Percentiles rank a stretch among this genome's conserved stretches.
Conservation (phyloP, 2,888 invertebrate genomes). For the Leptogaster cylindrica region DNA sequence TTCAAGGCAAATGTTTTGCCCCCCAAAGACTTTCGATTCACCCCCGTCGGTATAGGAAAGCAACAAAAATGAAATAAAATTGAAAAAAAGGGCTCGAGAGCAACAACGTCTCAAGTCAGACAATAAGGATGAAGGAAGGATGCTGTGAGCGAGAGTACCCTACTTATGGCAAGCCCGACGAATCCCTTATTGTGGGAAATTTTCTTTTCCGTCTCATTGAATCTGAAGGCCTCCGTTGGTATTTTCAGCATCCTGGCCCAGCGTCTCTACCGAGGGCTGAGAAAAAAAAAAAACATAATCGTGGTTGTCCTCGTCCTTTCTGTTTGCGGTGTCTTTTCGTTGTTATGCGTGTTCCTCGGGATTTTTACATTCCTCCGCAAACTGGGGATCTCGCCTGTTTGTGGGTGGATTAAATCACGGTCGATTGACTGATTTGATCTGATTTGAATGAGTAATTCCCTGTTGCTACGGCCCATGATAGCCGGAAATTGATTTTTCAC, state of each 20-base stretch:
- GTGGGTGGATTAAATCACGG: conserved; percentile 33
- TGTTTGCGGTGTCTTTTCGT: conserved; percentile 11
- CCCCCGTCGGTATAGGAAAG: conserved; percentile 12
- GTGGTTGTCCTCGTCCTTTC: conserved; percentile 21
- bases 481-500: conserved; percentile 26
- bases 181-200: conserved; percentile 47
- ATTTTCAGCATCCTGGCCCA: not conserved
- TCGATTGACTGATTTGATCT: conserved; percentile 42
- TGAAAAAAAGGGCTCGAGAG: conserved; percentile 11
- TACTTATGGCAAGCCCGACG: conserved; percentile 32
- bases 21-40: conserved; percentile 7
- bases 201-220: conserved; percentile 47
- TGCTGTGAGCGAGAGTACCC: conserved; percentile 27
- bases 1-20: conserved; percentile 32
- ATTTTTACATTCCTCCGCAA: conserved; percentile 14
- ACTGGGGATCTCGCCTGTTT: not conserved
- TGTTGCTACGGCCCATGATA: conserved; percentile 1
- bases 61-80: conserved; percentile 33
- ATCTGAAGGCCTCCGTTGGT: not conserved
- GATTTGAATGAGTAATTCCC: conserved; percentile 41
- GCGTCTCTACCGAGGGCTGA: conserved; percentile 1
- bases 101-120: conserved; percentile 30
- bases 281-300: not conserved
- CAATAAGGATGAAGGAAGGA: conserved; percentile 27
- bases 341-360: conserved; percentile 15